Percentiles rank a stretch among this genome's conserved stretches.
Evolutionary conservation across 2,113 vertebrate genomes (phyloP).

Genomic region (Conger conger): DNA sequence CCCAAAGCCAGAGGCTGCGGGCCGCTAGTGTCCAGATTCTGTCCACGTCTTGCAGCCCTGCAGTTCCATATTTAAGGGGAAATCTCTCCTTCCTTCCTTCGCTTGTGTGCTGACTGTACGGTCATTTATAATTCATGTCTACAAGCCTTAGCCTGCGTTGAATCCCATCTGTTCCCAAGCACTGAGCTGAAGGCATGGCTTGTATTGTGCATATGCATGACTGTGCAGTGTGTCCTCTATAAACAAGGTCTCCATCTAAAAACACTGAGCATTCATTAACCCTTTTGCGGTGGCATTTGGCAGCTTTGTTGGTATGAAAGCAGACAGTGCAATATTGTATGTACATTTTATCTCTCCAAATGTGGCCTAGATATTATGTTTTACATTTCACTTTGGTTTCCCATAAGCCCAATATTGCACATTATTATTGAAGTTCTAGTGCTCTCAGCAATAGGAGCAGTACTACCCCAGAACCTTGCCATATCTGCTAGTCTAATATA

Average conservation of each 20-base stretch:
- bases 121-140: slow-evolving; percentile 23
- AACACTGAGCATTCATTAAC: background rate
- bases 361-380: background rate
- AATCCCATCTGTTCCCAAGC: slow-evolving; percentile 19
- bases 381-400: background rate
- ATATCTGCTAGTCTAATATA: too few species aligned
- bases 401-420: background rate
- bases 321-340: background rate
- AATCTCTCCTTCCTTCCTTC: slow-evolving; percentile 3
- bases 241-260: background rate
- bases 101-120: background rate
- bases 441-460: background rate
- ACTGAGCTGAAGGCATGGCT: background rate
- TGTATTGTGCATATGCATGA: background rate
- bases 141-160: slow-evolving; percentile 4
- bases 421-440: background rate
- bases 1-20: background rate
- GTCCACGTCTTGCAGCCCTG: background rate
- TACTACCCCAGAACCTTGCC: background rate
- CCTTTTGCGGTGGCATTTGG: background rate
- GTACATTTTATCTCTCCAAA: background rate
- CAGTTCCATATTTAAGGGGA: background rate
- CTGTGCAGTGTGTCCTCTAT: background rate
- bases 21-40: background rate
- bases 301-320: background rate